phyloP scores from a whole-genome alignment of 1,140 invertebrate species.

The Pentalonia nigronervosa region DNA sequence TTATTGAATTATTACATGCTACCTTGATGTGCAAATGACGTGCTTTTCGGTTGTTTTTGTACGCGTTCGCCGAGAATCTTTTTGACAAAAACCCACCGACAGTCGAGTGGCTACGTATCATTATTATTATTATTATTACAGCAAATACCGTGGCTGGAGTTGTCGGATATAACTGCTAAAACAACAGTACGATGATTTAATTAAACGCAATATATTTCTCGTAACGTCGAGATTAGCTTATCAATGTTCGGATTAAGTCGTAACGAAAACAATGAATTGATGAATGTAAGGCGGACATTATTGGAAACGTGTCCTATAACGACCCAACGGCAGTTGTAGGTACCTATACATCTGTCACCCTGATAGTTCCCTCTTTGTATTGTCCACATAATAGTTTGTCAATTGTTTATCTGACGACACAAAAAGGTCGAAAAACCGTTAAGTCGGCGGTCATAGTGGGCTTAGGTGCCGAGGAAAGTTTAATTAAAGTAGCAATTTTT shows the following conservation, averaged over 20 bases:
- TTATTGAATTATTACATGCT: constrained; percentile 6
- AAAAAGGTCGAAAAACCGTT: not conserved
- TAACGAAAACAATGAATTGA: not conserved
- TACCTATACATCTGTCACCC: not conserved
- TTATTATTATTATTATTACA: constrained; percentile 36
- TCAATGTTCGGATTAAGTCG: not conserved
- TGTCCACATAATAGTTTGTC: not conserved
- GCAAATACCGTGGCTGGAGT: not conserved
- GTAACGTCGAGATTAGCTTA: not conserved
- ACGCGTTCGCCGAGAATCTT: not conserved
- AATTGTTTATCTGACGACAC: not conserved
- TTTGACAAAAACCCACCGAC: not conserved
- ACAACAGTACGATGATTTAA: not conserved
- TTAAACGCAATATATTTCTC: not conserved
- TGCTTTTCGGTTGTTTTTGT: constrained; percentile 26
- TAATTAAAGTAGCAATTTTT: constrained; percentile 27
- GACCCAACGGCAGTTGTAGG: not conserved
- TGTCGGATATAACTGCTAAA: not conserved
- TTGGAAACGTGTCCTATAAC: not conserved
- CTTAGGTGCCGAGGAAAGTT: not conserved
- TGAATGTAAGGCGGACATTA: not conserved
- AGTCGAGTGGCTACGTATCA: not conserved
- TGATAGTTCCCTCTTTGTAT: not conserved
- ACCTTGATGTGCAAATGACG: constrained; percentile 14
- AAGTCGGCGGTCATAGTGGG: not conserved